Percentiles rank a stretch among this genome's conserved stretches.
Conservation (phyloP, 2,113 vertebrate species). For the Silurus glanis region DNA sequence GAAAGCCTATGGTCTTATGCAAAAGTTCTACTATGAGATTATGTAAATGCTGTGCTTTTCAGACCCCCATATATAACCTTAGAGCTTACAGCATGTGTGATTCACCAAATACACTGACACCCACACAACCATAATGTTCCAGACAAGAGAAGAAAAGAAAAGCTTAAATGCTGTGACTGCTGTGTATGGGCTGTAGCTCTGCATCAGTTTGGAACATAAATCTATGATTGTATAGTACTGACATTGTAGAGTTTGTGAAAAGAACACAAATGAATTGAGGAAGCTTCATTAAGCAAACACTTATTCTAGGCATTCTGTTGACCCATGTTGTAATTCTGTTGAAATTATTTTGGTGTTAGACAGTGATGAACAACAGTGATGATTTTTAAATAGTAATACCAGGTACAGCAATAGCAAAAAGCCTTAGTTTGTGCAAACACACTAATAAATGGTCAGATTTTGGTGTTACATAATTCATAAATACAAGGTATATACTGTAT, state of each 20-base stretch:
- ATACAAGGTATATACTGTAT: not conserved
- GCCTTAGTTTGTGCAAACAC: not conserved
- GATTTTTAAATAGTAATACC: not conserved
- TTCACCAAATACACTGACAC: slow-evolving; percentile 31
- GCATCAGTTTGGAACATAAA: not conserved
- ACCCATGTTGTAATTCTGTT: not conserved
- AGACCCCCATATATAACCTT: not conserved
- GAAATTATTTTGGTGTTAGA: not conserved
- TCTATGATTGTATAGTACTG: not conserved
- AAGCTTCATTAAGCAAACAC: not conserved
- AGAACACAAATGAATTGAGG: not conserved
- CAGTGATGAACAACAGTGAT: not conserved
- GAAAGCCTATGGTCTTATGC: not conserved
- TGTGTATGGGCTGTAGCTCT: not conserved
- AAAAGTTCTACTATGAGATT: not conserved
- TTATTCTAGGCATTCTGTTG: not conserved
- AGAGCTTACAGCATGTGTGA: slow-evolving; percentile 23
- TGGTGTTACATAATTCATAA: not conserved
- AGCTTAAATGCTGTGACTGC: not conserved
- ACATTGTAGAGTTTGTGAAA: not conserved
- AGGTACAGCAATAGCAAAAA: not conserved
- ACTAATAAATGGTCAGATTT: not conserved
- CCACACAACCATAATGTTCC: not conserved
- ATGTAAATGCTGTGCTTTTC: not conserved
- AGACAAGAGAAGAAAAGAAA: not conserved